Conservation (phyloP, 2,113 vertebrate genomes). For the Leptocoma aspasia region DNA sequence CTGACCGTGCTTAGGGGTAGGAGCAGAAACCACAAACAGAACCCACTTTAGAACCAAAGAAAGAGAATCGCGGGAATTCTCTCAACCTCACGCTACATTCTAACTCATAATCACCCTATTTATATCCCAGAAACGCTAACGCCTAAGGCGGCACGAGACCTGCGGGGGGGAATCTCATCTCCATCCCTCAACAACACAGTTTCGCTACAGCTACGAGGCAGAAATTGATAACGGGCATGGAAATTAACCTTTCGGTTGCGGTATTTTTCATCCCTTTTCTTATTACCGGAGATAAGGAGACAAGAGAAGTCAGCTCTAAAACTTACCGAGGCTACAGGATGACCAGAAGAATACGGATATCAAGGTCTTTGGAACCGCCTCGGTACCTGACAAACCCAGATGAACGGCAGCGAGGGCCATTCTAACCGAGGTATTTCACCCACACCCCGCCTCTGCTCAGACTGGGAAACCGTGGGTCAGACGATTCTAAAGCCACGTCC, state of each 20-base stretch:
- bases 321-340: not conserved
- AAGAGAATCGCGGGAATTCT: not conserved
- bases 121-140: not conserved
- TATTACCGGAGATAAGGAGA: not conserved
- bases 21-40: not conserved
- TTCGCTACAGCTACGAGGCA: not conserved
- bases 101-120: not conserved
- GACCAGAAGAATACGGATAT: not conserved
- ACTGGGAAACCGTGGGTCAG: not conserved
- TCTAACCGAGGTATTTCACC: not conserved
- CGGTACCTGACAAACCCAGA: not conserved
- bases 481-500: not conserved
- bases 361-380: not conserved
- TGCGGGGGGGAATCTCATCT: no score
- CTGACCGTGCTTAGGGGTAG: not conserved
- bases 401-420: not conserved
- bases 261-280: not conserved
- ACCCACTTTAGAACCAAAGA: not conserved
- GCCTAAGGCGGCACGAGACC: not conserved
- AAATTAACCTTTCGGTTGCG: not conserved
- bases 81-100: not conserved
- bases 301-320: not conserved
- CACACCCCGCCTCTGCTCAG: not conserved
- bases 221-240: accelerated
- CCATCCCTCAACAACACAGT: not conserved